These are phyloP conservation scores for Drosophila sp. DNA, from an alignment of 1,140 invertebrate genomes.

Conservation along the genomic window DNA sequence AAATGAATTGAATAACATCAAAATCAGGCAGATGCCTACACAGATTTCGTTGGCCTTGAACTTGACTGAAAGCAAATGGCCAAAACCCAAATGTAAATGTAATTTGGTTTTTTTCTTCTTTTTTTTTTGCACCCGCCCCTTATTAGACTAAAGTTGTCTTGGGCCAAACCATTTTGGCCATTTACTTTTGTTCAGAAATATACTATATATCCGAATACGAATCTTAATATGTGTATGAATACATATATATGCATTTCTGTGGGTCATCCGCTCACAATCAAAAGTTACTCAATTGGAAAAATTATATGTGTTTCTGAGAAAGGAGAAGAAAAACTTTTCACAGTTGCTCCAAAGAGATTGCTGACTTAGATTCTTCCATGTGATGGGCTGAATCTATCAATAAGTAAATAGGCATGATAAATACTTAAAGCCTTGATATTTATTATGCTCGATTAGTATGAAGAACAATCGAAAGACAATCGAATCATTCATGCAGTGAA, in stretches of 20 bases:
- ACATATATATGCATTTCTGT: slow-evolving; percentile 40
- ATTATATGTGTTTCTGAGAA: slow-evolving; percentile 30
- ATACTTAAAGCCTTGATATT: background rate
- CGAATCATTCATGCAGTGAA: too few species aligned
- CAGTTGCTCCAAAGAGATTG: background rate
- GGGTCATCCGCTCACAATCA: slow-evolving; percentile 43
- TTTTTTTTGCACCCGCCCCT: slow-evolving; percentile 25
- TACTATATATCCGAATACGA: slow-evolving; percentile 22
- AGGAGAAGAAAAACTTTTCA: background rate
- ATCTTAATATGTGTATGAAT: slow-evolving; percentile 45
- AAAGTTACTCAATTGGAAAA: slow-evolving; percentile 48
- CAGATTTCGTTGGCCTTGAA: slow-evolving; percentile 49
- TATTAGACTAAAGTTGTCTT: slow-evolving; percentile 22
- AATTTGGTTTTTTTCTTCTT: slow-evolving; percentile 3
- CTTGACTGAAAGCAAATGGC: slow-evolving; percentile 45
- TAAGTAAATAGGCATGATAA: background rate
- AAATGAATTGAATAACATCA: slow-evolving; percentile 51
- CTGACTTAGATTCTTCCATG: background rate
- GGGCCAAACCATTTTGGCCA: slow-evolving; percentile 33
- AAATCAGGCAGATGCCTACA: slow-evolving; percentile 23
- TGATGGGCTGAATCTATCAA: too few species aligned
- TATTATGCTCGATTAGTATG: too few species aligned
- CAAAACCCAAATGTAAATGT: slow-evolving; percentile 27
- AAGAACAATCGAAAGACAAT: too few species aligned
- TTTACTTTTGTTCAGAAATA: slow-evolving; percentile 15